Base-by-base conservation (phyloP, 2,113 vertebrate species). In the Balaeniceps rex region DNA sequence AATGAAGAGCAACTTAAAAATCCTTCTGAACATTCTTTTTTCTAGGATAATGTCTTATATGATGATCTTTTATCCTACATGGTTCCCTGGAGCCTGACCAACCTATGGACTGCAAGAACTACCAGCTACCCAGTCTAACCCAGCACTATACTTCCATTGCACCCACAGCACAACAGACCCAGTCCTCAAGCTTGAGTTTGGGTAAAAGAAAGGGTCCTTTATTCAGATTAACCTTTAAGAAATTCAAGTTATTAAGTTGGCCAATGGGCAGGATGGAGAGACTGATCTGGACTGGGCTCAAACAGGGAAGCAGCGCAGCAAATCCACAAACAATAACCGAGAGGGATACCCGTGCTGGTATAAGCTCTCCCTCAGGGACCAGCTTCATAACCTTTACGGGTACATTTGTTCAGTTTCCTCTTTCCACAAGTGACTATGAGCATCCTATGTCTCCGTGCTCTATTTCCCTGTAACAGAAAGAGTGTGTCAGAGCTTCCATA, bases 281-380 rank as follows among this genome's bases (percentile, higher is more conserved):
- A 57, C 13, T 54, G 28, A 36, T 18, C 16, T 71, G 42, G 25
- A 7, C 52, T 49, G 47, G 34, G 18, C 11, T 65, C 42, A 57
- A 54, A 69, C 7, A 44, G 12, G 40, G 49, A 69, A 84, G 42
- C 22, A 61, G 10, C 36, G 83, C 23, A 12, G n/a, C 11, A 78
- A 83, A 65, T 33, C n/a, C 46, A 15, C 51, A 29, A 31, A 28
- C 19, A 69, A 7, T 46, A 74, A 61, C 44, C 4, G 7, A 60
- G n/a, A 46, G 22, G 10, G 19, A 36, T 34, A 42, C 0, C 0
- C 4, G 7, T 36, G 10, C 46, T 33, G 47, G 40, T 29, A 7
- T 21, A 42, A 70, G 40, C 13, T 71, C 34, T 74, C 70, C 22
- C 46, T 79, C 4, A 4, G 16, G 8, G 5, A 7, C 8, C 23